Evolutionary conservation across 2,888 invertebrate genomes (phyloP).

Genomic region (Apomyelois bistriatella): DNA sequence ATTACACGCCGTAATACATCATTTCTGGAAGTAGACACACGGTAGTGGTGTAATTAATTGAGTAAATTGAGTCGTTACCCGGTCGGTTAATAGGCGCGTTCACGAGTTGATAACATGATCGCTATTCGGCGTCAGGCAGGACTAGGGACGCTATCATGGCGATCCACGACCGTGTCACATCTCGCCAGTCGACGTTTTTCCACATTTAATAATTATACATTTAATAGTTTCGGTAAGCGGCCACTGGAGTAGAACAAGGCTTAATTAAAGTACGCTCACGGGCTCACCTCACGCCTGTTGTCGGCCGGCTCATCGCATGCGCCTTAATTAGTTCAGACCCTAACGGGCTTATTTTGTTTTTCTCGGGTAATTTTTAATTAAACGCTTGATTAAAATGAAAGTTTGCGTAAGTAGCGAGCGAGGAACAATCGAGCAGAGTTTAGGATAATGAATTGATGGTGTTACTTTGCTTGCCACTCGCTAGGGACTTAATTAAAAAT

Average conservation of each 20-base stretch:
- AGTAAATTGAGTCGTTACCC: conserved; percentile 13
- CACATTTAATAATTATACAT: conserved; percentile 27
- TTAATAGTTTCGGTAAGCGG: conserved; percentile 66
- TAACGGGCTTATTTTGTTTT: conserved; percentile 80
- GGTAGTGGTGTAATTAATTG: conserved; percentile 12
- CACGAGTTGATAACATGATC: conserved; percentile 11
- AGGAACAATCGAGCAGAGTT: conserved; percentile 78
- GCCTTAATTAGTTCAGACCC: conserved; percentile 79
- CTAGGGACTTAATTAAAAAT: conserved; percentile 79
- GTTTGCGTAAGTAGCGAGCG: conserved; percentile 80
- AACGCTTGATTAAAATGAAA: conserved; percentile 81
- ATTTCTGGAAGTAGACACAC: not conserved
- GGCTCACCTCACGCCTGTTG: conserved; percentile 69
- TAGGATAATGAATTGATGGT: conserved; percentile 81
- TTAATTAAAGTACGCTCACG: conserved; percentile 70
- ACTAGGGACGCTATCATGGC: conserved; percentile 5
- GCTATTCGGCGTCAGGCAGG: not conserved
- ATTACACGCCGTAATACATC: conserved; percentile 10
- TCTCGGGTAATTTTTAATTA: conserved; percentile 81
- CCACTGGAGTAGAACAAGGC: conserved; percentile 65
- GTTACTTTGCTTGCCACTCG: conserved; percentile 75
- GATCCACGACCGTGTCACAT: conserved; percentile 6
- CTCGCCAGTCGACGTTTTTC: conserved; percentile 52
- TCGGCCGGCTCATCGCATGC: conserved; percentile 72
- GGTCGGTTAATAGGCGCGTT: conserved; percentile 10